phyloP scores from a whole-genome alignment of 2,888 invertebrate genomes.

The Thera obeliscata region DNA sequence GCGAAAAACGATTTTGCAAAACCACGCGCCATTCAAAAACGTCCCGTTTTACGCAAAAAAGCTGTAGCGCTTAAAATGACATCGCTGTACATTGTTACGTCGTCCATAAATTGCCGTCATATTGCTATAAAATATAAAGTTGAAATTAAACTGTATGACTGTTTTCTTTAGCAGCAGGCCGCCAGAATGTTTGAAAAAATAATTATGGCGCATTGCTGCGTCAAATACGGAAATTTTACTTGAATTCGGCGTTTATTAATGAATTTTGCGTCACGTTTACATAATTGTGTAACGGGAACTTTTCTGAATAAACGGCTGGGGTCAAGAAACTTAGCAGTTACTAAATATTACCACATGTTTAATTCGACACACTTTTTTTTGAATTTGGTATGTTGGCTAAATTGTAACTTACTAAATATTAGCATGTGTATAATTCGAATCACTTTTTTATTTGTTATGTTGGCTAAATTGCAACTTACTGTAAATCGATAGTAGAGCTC shows the following conservation, averaged over 20 bases:
- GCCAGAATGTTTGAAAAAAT: conserved; percentile 29
- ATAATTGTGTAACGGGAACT: conserved; percentile 59
- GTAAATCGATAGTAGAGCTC: too few relatives aligned
- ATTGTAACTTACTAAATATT: neutral
- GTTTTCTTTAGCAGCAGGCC: conserved; percentile 46
- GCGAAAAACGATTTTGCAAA: conserved; percentile 24
- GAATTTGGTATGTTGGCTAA: conserved; percentile 13
- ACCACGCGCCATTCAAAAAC: conserved; percentile 38
- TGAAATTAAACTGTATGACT: conserved; percentile 62
- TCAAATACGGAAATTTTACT: conserved; percentile 32
- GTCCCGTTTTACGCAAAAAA: conserved; percentile 40
- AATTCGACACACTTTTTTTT: conserved; percentile 23
- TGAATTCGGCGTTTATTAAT: conserved; percentile 46
- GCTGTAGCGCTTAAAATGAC: conserved; percentile 29
- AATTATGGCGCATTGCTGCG: conserved; percentile 14
- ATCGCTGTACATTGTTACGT: conserved; percentile 32
- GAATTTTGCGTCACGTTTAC: conserved; percentile 58
- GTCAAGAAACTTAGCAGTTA: conserved; percentile 53
- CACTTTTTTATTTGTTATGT: conserved; percentile 12
- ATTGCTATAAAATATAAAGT: conserved; percentile 56
- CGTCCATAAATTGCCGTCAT: conserved; percentile 50
- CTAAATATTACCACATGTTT: conserved; percentile 32
- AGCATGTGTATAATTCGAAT: too few relatives aligned
- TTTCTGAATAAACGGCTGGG: conserved; percentile 44
- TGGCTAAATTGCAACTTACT: too few relatives aligned